Base-by-base conservation (phyloP, 2,797 vertebrate species). In the Chaetodon trifasciatus region DNA sequence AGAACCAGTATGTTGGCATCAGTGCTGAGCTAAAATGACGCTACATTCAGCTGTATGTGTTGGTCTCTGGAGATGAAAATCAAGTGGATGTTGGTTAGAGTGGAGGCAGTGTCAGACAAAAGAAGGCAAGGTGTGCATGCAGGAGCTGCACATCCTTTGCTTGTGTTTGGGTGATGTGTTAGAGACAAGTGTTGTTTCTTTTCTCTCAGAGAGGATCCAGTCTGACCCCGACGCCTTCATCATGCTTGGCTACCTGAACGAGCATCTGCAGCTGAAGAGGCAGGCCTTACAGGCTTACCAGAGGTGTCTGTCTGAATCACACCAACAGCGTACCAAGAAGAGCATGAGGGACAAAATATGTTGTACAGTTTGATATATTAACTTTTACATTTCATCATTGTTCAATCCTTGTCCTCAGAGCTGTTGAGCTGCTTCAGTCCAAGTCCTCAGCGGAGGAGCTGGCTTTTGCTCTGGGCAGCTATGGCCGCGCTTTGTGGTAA, bases 241-340 rank as follows among this genome's bases (percentile, higher is more conserved):
- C 40, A 99, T 99, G 98, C 92, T 99, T 76, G 98, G 98, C 37
- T 98, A 96, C 90, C 94, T 99, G 86, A 98, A 96, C 85, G 98
- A 99, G 70, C 94, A 95, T 87, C 93, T 99, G 19, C 94, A 96
- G 37, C 91, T 99, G 40, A 98, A 96, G 89, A 96, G 91, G 56
- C 97, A 99, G 93, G 97, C 98, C 8, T 70, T 94, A 24, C 92
- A 94, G 37, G 96, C 97, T 1, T 99, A 98, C 83, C 96, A 94
- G 74, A 98, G 97, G 98, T 99, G 91, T 71, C 1, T 62, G 13
- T 72, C 52, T 73, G 24, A 78, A 70, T 60, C 12, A 76, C n/a
- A 50, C 17, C 32, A 5, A 10, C 60, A 32, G 28, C 42, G 5
- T 64, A 46, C 39, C 19, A 0, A 61, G 15, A 69, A 64, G 42